Conservation (phyloP, 35 echinoderm and acorn worm genomes). For the Chiridota heheva region DNA sequence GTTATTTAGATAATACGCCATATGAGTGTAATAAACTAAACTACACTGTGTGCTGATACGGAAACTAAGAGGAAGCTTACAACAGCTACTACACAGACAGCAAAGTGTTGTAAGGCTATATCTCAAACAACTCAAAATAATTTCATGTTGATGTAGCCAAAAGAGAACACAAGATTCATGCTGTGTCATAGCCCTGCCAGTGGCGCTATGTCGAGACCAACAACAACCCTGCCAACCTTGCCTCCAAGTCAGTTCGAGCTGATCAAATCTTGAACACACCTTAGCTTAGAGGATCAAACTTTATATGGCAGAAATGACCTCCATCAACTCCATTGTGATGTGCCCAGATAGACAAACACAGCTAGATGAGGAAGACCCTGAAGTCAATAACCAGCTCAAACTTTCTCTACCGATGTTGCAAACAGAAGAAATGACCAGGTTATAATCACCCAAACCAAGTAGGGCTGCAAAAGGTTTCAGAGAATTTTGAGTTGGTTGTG, state of each 20-base stretch:
- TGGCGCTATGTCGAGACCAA: constrained; percentile 57
- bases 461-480: background rate
- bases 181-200: constrained; percentile 30
- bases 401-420: background rate
- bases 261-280: constrained; percentile 21
- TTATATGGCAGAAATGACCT: constrained; percentile 51
- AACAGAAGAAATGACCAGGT: background rate
- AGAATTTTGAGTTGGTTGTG: constrained; percentile 30
- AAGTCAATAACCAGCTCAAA: background rate
- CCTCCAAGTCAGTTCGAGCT: constrained; percentile 48
- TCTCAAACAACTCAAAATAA: constrained; percentile 42
- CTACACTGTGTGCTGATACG: too few species aligned
- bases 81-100: constrained; percentile 69
- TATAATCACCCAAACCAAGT: background rate
- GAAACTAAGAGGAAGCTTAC: too few species aligned
- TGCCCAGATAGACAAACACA: background rate
- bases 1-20: too few species aligned
- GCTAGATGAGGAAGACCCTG: constrained; percentile 50
- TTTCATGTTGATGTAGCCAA: constrained; percentile 80
- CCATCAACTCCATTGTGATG: background rate
- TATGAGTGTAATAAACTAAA: too few species aligned
- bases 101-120: constrained; percentile 51
- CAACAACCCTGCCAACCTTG: constrained; percentile 64
- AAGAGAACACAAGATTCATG: constrained; percentile 58
- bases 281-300: constrained; percentile 68